Percentiles rank a stretch among this genome's conserved stretches.
phyloP scores from a whole-genome alignment of 2,113 vertebrate genomes.

The Tachysurus fulvidraco region DNA sequence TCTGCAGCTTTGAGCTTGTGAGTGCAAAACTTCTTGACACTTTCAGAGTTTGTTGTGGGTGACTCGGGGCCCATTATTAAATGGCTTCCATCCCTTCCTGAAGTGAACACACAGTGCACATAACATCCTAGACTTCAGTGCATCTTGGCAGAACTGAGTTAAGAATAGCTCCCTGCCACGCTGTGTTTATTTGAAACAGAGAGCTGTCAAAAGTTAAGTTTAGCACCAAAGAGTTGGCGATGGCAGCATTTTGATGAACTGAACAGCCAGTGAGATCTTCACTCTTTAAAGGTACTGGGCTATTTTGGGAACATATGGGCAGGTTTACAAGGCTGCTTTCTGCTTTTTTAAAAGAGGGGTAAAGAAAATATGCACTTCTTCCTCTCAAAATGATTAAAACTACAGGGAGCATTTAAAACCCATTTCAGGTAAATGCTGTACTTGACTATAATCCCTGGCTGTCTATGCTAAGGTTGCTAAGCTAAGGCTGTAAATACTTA shows the following conservation, averaged over 20 bases:
- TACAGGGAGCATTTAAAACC: slow-evolving; percentile 61
- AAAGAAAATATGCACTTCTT: slow-evolving; percentile 49
- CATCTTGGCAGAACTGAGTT: slow-evolving; percentile 25
- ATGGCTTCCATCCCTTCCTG: slow-evolving; percentile 17
- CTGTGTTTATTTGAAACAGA: slow-evolving; percentile 58
- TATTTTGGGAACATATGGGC: slow-evolving; percentile 40
- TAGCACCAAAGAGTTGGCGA: slow-evolving; percentile 61
- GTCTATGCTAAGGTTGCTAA: slow-evolving; percentile 43
- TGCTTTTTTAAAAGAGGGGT: slow-evolving; percentile 54
- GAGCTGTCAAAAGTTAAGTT: slow-evolving; percentile 69
- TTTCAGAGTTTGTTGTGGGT: slow-evolving; percentile 27
- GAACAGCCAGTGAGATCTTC: slow-evolving; percentile 67
- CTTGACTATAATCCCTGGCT: slow-evolving; percentile 59
- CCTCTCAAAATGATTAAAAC: slow-evolving; percentile 67
- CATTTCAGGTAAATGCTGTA: slow-evolving; percentile 70
- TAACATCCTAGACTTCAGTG: slow-evolving; percentile 29
- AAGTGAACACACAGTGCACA: slow-evolving; percentile 2
- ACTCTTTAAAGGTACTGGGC: slow-evolving; percentile 50
- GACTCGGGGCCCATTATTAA: slow-evolving; percentile 24
- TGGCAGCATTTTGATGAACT: slow-evolving; percentile 64
- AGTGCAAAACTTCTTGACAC: slow-evolving; percentile 25
- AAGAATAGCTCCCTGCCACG: slow-evolving; percentile 57
- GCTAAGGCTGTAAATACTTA: slow-evolving; percentile 67
- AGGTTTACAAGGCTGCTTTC: slow-evolving; percentile 65
- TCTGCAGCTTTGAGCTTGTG: background rate